Evolutionary conservation across 2,888 invertebrate species (phyloP).

Genomic region (Danaus chrysippus): DNA sequence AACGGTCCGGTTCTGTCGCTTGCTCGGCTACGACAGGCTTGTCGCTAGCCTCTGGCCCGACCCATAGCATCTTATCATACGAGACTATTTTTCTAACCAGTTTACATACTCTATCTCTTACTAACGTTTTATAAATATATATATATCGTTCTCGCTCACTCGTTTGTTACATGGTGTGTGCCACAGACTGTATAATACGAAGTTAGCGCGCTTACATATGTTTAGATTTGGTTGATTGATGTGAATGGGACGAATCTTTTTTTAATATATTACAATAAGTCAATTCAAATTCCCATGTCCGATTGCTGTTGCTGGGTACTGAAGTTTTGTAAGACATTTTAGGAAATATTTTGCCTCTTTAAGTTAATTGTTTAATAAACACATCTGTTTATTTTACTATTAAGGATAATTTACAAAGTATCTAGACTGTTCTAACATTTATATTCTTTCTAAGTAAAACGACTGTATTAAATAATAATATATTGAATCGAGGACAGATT

Average conservation of each 20-base stretch:
- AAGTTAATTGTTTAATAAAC: no score
- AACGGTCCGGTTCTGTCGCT: conserved; percentile 60
- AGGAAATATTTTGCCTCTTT: no score
- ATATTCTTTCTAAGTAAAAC: no score
- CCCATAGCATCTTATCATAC: conserved; percentile 36
- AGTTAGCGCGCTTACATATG: conserved; percentile 31
- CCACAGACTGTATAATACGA: conserved; percentile 28
- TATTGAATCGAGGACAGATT: no score
- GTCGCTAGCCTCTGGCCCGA: conserved; percentile 22
- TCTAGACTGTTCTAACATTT: no score
- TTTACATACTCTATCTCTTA: conserved; percentile 25
- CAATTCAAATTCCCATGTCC: not conserved
- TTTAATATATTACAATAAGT: not conserved
- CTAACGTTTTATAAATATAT: conserved; percentile 5
- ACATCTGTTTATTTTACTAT: no score
- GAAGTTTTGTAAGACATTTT: no score
- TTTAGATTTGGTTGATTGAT: conserved; percentile 10
- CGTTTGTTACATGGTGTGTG: conserved; percentile 27
- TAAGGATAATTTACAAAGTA: no score
- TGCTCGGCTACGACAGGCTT: conserved; percentile 66
- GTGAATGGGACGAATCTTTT: not conserved
- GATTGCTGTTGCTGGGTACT: not conserved
- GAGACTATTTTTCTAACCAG: conserved; percentile 31
- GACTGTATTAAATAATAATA: no score
- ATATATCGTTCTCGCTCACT: conserved; percentile 28